Percentiles rank a stretch among this genome's conserved stretches.
Evolutionary conservation across 2,797 vertebrate genomes (phyloP).

Genomic region (Clarias fuscus): DNA sequence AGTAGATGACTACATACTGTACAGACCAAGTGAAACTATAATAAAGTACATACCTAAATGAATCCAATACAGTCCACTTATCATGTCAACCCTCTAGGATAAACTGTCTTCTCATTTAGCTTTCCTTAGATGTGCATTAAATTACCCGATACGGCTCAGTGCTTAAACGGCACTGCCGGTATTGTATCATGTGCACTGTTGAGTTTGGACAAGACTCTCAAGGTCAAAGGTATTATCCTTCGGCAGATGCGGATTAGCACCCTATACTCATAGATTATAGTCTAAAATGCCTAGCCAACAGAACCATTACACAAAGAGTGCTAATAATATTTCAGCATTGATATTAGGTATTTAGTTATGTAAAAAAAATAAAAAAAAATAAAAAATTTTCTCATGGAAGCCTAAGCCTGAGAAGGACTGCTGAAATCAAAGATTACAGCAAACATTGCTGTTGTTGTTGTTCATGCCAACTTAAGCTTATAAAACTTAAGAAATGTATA

Average conservation of each 20-base stretch:
- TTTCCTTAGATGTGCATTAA: not conserved
- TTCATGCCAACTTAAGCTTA: too few relatives aligned
- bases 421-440: not conserved
- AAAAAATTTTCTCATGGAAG: not conserved
- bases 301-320: not conserved
- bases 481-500: too few relatives aligned
- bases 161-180: not conserved
- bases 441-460: not conserved
- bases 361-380: not conserved
- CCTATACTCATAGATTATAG: not conserved
- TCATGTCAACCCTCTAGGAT: not conserved
- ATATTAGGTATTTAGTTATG: not conserved
- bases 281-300: not conserved
- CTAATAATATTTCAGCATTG: not conserved
- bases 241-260: constrained; percentile 31
- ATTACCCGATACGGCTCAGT: not conserved
- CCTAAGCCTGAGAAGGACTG: not conserved
- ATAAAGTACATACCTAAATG: constrained; percentile 29
- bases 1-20: not conserved
- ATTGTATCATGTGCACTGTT: not conserved
- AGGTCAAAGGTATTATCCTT: constrained; percentile 51
- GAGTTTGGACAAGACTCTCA: constrained; percentile 41
- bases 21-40: not conserved
- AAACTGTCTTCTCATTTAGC: not conserved
- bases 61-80: constrained; percentile 8